Percentiles rank a stretch among this genome's conserved stretches.
These are phyloP conservation scores for Polymixis lichenea DNA, from an alignment of 2,888 invertebrate genomes.

Conservation along the genomic window DNA sequence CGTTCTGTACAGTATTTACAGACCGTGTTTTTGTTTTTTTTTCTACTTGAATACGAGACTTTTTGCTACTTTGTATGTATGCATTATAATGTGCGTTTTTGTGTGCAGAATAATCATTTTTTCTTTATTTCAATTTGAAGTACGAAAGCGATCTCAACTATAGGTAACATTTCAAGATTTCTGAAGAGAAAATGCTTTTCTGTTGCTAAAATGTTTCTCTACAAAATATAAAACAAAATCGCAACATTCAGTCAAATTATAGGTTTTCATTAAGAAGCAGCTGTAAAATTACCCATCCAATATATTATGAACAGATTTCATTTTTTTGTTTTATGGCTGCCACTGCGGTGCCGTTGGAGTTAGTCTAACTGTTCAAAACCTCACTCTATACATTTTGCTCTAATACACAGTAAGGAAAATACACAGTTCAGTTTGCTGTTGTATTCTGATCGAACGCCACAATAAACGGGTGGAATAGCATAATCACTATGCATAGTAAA, in stretches of 20 bases:
- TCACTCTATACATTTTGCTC: neutral
- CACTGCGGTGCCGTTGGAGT: neutral
- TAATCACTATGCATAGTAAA: constrained; percentile 45
- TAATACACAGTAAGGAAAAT: constrained; percentile 3
- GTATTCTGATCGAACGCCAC: constrained; percentile 6
- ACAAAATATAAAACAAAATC: neutral
- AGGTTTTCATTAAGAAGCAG: too few species aligned
- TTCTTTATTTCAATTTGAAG: too few species aligned
- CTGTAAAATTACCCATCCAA: too few species aligned
- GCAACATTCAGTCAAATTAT: neutral
- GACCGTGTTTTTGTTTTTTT: too few species aligned
- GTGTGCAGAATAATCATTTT: too few species aligned
- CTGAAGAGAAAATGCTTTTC: neutral
- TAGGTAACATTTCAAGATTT: neutral
- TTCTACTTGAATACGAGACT: too few species aligned
- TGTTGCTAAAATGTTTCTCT: neutral
- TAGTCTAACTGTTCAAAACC: too few species aligned
- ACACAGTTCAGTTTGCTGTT: constrained; percentile 3
- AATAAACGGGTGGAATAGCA: constrained; percentile 19
- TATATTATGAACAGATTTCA: neutral
- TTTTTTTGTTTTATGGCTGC: neutral
- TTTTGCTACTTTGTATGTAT: too few species aligned
- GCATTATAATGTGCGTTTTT: too few species aligned
- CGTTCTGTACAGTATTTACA: neutral
- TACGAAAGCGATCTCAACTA: too few species aligned